Percentiles rank a stretch among this genome's conserved stretches.
Conservation (phyloP, 2,888 invertebrate species). For the Drosophila fungiperda region DNA sequence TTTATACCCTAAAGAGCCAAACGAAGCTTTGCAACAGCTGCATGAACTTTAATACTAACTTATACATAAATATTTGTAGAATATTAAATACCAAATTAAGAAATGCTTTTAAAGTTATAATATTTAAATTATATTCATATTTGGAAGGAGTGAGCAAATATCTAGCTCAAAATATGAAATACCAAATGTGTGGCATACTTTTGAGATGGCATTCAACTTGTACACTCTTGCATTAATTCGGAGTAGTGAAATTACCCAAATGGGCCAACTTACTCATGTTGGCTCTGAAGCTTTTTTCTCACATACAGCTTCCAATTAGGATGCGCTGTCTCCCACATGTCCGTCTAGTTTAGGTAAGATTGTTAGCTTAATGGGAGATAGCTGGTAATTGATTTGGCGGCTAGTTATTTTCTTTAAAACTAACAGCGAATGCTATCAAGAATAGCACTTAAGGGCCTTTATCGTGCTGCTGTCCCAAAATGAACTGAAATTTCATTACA, state of each 20-base stretch:
- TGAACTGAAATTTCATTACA: constrained; percentile 68
- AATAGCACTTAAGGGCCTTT: constrained; percentile 76
- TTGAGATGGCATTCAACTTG: constrained; percentile 21
- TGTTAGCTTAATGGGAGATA: constrained; percentile 5
- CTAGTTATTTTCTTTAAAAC: constrained; percentile 35
- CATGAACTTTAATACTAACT: neutral
- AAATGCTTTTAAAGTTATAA: neutral
- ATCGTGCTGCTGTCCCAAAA: constrained; percentile 54
- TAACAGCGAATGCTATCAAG: constrained; percentile 36
- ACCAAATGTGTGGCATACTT: constrained; percentile 43
- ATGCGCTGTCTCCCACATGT: constrained; percentile 13
- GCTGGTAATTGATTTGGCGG: constrained; percentile 25
- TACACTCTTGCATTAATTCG: constrained; percentile 1
- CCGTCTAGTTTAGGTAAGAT: constrained; percentile 21
- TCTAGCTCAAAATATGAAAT: neutral
- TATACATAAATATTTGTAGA: neutral
- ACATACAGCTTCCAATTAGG: constrained; percentile 35
- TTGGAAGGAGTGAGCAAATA: neutral
- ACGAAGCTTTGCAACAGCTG: constrained; percentile 8
- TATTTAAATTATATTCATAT: neutral
- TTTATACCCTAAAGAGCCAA: constrained; percentile 35
- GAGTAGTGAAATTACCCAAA: constrained; percentile 39
- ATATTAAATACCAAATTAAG: neutral
- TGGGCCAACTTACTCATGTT: constrained; percentile 54
- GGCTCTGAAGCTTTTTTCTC: constrained; percentile 12